Conservation (phyloP, 2,797 vertebrate genomes). For the Falco columbarius region DNA sequence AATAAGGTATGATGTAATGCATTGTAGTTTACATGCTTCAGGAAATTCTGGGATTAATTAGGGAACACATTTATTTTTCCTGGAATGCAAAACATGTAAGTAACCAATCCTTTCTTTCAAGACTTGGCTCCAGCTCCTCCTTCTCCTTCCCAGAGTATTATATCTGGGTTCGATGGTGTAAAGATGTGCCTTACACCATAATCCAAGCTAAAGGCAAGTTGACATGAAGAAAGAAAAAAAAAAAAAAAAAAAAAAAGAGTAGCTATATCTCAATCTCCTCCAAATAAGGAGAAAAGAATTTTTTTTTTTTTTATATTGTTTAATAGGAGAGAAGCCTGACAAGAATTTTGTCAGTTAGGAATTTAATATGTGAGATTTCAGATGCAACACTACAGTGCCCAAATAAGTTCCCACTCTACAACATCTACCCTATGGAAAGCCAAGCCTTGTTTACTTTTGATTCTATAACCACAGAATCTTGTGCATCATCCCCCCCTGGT, state of each 20-base stretch:
- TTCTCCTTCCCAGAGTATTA: background rate
- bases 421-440: background rate
- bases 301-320: background rate
- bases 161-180: background rate
- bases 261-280: background rate
- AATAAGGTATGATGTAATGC: slow-evolving; percentile 41
- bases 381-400: background rate
- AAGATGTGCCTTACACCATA: background rate
- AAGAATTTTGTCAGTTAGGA: background rate
- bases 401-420: background rate
- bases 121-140: background rate
- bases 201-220: background rate
- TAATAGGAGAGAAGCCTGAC: background rate
- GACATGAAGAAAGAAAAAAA: background rate
- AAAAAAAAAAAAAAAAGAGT: background rate
- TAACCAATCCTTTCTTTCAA: slow-evolving; percentile 14
- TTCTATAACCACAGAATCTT: background rate
- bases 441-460: background rate
- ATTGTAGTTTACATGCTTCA: slow-evolving; percentile 23
- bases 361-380: background rate
- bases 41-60: slow-evolving; percentile 60
- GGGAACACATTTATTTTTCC: slow-evolving; percentile 52
- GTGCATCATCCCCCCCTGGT: background rate
- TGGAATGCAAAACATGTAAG: slow-evolving; percentile 64
- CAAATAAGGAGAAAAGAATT: background rate